Base-by-base conservation (phyloP, 2,888 invertebrate genomes). In the Hermodice carunculata region DNA sequence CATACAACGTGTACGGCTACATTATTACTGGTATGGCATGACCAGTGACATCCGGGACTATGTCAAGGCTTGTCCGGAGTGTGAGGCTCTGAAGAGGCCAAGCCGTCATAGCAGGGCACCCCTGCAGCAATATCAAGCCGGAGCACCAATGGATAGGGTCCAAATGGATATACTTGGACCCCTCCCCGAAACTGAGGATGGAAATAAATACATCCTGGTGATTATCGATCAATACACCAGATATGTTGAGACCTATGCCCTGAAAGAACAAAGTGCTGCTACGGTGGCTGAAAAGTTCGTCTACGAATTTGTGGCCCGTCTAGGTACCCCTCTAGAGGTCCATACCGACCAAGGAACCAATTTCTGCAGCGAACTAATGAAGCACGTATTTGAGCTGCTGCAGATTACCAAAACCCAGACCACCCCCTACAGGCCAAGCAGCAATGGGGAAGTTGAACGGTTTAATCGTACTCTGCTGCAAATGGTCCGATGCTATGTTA, bases 401-500 rank as follows among this genome's bases (percentile, higher is more conserved):
- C 37, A 60, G 17, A 61, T 60, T 5, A 8, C 14, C 6, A 64
- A 64, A 34, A 51, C 34, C n/a, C 8, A 42, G 5, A 40, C 61
- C 22, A 42, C 64, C 6, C 32, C 60, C 3, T 62, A 49, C 44
- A 49, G 64, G 34, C 52, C 64, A 1, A 22, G n/a, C 1, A 26
- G 32, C n/a, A 46, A 80, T 60, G 80, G 75, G 0, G 26, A 61
- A 6, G 60, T 24, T 70, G 49, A 60, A 24, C 49, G 60, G 17
- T 56, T 56, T 17, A 42, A 56, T 17, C 37, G 24, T 24, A 56
- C 74, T 2, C 44, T 75, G 22, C 31, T 44, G 6, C 43, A 61
- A 24, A 64, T 70, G 57, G 8, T 78, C 5, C 28, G 34, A 3
- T 51, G 70, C 62, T 78, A 74, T 60, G 64, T 74, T 4, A 43